Base-by-base conservation (phyloP, 2,888 invertebrate genomes). In the Philaethria dido region DNA sequence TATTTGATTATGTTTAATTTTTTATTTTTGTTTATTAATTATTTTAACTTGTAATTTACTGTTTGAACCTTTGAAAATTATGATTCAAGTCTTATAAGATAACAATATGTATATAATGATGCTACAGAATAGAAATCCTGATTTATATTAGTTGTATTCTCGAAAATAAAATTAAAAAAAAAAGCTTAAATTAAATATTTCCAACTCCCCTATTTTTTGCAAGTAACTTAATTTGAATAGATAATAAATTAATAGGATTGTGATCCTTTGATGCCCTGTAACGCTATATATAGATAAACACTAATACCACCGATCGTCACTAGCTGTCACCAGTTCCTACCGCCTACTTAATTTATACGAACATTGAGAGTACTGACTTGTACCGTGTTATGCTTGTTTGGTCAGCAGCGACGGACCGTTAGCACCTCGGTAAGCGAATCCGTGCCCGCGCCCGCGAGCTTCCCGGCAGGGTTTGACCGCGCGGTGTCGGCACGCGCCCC, bases 391-490 rank as follows among this genome's bases (percentile, higher is more conserved):
- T 89, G 89, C 91, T 92, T 92, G 89, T 91, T 90, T 90, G 92
- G 90, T 90, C 92, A 90, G 92, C 92, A 90, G 92, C 92, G 83
- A 89, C 91, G 92, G 92, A 90, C 88, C 91, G 91, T 86, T 91
- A 92, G 91, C 87, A 82, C 86, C 88, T 89, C 89, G 92, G 92
- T 92, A 92, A 92, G 92, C 89, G 86, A 86, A 81, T 81, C 80
- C 82, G 87, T 84, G 82, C 81, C 84, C 81, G 86, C 82, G 81
- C 86, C 81, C 86, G 83, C 86, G 83, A 75, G 79, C 84, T 81
- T 80, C 82, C 82, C 77, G 72, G 74, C 72, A 65, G 84, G 85
- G 86, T 80, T 80, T 78, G 83, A 81, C 77, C 83, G 86, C 84
- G 86, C 83, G 87, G 86, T 79, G 84, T 81, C 83, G 87, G 87